phyloP scores from a whole-genome alignment of 2,113 vertebrate genomes.

The Saccopteryx bilineata region DNA sequence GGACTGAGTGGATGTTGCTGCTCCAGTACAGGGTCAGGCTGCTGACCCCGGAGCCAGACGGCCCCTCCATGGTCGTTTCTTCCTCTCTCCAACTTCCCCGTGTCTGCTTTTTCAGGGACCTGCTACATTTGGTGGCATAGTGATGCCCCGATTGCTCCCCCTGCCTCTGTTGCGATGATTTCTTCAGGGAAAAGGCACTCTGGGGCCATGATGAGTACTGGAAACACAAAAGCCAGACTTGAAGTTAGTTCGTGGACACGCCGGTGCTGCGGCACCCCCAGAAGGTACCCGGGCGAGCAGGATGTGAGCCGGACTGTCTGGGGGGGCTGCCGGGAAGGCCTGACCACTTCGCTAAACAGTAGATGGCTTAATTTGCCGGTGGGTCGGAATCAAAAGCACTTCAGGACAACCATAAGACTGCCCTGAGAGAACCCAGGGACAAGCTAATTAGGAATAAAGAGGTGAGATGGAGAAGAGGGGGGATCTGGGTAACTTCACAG shows the following conservation, averaged over 20 bases:
- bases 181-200: neutral
- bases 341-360: constrained; percentile 60
- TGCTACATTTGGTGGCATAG: neutral
- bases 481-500: constrained; percentile 88
- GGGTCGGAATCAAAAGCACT: constrained; percentile 77
- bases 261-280: neutral
- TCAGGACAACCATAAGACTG: constrained; percentile 84
- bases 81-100: neutral
- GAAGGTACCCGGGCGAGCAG: neutral
- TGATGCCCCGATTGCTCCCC: neutral
- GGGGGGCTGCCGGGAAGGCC: constrained; percentile 45
- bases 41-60: rapidly evolving
- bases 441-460: constrained; percentile 88
- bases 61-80: neutral
- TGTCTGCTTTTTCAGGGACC: constrained; percentile 27
- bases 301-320: neutral
- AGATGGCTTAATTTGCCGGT: constrained; percentile 84
- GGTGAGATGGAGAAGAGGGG: constrained; percentile 81
- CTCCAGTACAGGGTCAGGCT: neutral
- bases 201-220: neutral
- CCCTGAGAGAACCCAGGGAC: constrained; percentile 88
- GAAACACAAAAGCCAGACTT: neutral
- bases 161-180: neutral
- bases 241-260: neutral
- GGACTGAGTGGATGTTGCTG: neutral